A percentile compares a stretch with the other conserved stretches of the same genome.
These are phyloP conservation scores for Alexandromys fortis DNA, from an alignment of 2,113 vertebrate species.

Conservation along the genomic window DNA sequence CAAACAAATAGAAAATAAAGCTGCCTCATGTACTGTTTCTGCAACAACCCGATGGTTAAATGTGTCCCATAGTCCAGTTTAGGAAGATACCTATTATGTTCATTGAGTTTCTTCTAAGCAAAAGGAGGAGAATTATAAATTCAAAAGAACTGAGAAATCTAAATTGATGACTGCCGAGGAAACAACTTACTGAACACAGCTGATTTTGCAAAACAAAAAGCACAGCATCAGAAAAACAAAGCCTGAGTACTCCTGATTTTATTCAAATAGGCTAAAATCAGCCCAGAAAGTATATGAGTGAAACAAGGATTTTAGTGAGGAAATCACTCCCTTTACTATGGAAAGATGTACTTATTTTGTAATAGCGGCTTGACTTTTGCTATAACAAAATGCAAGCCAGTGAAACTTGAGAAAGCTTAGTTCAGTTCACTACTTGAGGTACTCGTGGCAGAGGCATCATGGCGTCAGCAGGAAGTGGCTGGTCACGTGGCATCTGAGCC, in stretches of 20 bases:
- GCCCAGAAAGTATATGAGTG: not conserved
- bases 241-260: not conserved
- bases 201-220: constrained; percentile 2
- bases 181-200: not conserved
- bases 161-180: not conserved
- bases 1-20: not conserved
- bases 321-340: not conserved
- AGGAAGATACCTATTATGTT: not conserved
- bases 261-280: not conserved
- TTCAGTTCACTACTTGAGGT: not conserved
- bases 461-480: not conserved
- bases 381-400: not conserved
- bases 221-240: not conserved
- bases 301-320: not conserved
- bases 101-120: constrained; percentile 16
- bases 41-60: not conserved
- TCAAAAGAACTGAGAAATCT: not conserved
- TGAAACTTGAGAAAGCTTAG: not conserved
- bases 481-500: not conserved
- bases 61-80: not conserved
- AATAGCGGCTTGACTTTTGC: not conserved
- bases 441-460: not conserved
- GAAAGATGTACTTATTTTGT: not conserved
- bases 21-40: not conserved
- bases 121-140: not conserved